Percentiles rank a stretch among this genome's conserved stretches.
phyloP scores from a whole-genome alignment of 2,888 invertebrate species.

The Sinelater perroti region DNA sequence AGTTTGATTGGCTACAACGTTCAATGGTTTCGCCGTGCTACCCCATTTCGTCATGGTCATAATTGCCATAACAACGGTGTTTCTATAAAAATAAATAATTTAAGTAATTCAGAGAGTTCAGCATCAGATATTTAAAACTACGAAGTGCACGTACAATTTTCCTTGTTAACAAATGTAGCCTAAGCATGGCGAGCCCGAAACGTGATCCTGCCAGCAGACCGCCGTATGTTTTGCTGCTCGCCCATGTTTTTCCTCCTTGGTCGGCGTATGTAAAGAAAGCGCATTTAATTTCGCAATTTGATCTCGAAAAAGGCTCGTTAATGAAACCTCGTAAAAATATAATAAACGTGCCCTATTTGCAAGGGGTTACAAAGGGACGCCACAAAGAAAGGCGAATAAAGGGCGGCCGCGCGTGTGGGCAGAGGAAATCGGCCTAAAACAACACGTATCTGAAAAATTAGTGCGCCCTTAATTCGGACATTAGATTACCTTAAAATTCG shows the following conservation, averaged over 20 bases:
- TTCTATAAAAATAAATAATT: no score
- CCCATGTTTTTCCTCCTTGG: conserved; percentile 7
- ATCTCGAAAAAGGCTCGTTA: conserved; percentile 35
- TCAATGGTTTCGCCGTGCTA: no score
- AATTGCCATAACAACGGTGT: no score
- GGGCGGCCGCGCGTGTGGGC: conserved; percentile 42
- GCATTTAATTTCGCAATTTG: conserved; percentile 35
- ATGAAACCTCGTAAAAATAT: conserved; percentile 38
- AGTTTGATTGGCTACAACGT: no score
- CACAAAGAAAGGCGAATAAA: conserved; percentile 55
- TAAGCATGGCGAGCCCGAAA: no score
- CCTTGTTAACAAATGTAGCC: no score
- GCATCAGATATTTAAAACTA: no score
- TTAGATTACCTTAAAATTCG: conserved; percentile 59
- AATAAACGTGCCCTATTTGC: conserved; percentile 52
- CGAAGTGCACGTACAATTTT: no score
- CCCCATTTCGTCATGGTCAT: no score
- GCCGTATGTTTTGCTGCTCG: no score
- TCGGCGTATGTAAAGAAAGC: conserved; percentile 24
- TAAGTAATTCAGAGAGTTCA: no score
- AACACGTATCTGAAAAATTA: conserved; percentile 54
- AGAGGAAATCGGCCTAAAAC: conserved; percentile 37
- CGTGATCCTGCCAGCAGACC: no score
- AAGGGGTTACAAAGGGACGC: conserved; percentile 54
- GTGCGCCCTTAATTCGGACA: conserved; percentile 56